Percentiles rank a stretch among this genome's conserved stretches.
Conservation (phyloP, 2,888 invertebrate genomes). For the Ischnura elegans region DNA sequence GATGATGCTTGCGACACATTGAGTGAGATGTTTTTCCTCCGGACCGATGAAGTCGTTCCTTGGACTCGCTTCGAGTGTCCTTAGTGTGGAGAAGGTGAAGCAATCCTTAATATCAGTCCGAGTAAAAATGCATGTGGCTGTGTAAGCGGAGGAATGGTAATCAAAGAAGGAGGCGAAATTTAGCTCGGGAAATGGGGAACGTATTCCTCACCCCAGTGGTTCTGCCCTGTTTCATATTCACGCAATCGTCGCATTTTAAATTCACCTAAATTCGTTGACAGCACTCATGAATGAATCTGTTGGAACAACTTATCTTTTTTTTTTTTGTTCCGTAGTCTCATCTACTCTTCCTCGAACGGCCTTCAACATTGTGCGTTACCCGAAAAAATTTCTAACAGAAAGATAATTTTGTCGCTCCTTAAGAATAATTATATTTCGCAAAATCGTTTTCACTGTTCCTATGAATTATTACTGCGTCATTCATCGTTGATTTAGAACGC, state of each 20-base stretch:
- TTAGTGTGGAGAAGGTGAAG: not conserved
- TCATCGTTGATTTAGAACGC: too few species aligned
- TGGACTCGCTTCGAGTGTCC: not conserved
- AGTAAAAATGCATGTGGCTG: not conserved
- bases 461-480: too few species aligned
- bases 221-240: not conserved
- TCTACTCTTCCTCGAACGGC: not conserved
- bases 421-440: too few species aligned
- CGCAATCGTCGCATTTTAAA: not conserved
- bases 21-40: not conserved
- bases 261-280: not conserved
- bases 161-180: not conserved
- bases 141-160: constrained; percentile 6
- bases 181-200: not conserved
- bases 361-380: not conserved
- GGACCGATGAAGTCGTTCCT: not conserved
- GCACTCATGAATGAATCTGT: not conserved
- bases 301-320: not conserved
- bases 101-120: not conserved
- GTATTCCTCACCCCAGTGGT: not conserved
- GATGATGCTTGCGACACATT: not conserved
- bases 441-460: too few species aligned
- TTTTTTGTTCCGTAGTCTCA: not conserved
- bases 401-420: too few species aligned
- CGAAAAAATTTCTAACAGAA: too few species aligned